Percentiles rank a stretch among this genome's conserved stretches.
These are phyloP conservation scores for Tyrophagus putrescentiae DNA, from an alignment of 1,140 invertebrate genomes.

Conservation along the genomic window DNA sequence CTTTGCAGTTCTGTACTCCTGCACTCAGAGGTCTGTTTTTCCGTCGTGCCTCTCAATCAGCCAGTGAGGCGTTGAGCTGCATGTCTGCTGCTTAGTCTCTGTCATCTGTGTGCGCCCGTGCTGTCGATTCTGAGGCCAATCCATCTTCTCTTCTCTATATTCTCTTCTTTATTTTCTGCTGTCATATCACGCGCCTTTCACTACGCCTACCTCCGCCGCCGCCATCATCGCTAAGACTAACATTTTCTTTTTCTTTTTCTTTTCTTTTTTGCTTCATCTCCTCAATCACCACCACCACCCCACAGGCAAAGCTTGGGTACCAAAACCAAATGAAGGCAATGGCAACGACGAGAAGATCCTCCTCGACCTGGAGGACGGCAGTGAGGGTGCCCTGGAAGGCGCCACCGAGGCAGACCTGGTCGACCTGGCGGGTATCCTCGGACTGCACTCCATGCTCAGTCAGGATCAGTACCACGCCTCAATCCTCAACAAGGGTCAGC, in stretches of 20 bases:
- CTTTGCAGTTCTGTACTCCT: too few species aligned
- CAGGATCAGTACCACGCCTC: slow-evolving; percentile 99
- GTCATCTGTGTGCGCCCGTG: too few species aligned
- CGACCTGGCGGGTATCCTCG: slow-evolving; percentile 95
- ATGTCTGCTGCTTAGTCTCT: too few species aligned
- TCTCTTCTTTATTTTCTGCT: too few species aligned
- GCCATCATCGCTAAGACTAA: background rate
- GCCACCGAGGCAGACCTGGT: slow-evolving; percentile 97
- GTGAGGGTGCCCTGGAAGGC: slow-evolving; percentile 71
- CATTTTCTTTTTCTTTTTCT: background rate
- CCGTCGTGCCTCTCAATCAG: too few species aligned
- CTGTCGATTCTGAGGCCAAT: too few species aligned
- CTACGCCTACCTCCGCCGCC: background rate
- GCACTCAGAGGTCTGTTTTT: too few species aligned
- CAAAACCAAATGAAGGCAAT: slow-evolving; percentile 57
- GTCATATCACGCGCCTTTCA: too few species aligned
- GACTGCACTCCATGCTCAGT: slow-evolving; percentile 99
- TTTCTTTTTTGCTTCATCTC: too few species aligned
- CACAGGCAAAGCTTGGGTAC: slow-evolving; percentile 50
- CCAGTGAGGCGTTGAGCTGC: too few species aligned
- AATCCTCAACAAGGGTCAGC: slow-evolving; percentile 72
- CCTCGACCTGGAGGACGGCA: slow-evolving; percentile 85
- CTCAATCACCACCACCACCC: too few species aligned
- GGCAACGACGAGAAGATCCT: slow-evolving; percentile 43
- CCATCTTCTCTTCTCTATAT: too few species aligned